phyloP scores from a whole-genome alignment of 2,888 invertebrate genomes.

The Tetramorium bicarinatum region DNA sequence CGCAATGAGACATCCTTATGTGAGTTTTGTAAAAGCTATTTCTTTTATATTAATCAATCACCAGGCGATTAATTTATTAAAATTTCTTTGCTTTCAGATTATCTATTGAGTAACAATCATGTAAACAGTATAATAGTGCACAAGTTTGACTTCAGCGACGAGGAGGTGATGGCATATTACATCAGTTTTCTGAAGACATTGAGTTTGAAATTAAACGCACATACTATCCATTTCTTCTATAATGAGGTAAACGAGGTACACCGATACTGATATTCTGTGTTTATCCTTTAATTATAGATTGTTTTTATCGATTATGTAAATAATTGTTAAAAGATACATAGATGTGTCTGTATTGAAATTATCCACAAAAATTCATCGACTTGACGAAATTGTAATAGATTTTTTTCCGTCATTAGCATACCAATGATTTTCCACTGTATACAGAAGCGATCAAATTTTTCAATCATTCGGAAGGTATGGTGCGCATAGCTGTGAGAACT shows the following conservation, averaged over 20 bases:
- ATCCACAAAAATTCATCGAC: background rate
- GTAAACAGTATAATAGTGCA: constrained; percentile 99
- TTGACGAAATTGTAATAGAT: constrained; percentile 61
- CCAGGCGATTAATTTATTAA: constrained; percentile 99
- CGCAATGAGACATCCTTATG: constrained; percentile 99
- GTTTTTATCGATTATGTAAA: background rate
- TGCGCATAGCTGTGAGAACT: constrained; percentile 98
- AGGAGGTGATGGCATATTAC: constrained; percentile 99
- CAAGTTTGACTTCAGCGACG: constrained; percentile 99
- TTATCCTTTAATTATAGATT: constrained; percentile 54
- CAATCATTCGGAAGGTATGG: constrained; percentile 99
- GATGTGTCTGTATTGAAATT: background rate
- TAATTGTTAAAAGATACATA: background rate
- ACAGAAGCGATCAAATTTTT: constrained; percentile 99
- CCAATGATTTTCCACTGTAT: constrained; percentile 99
- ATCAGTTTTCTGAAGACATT: constrained; percentile 99
- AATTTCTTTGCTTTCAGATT: constrained; percentile 94
- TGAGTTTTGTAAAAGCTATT: constrained; percentile 96
- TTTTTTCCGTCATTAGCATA: constrained; percentile 89
- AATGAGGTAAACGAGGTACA: constrained; percentile 93
- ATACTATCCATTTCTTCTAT: constrained; percentile 99
- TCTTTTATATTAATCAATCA: constrained; percentile 99
- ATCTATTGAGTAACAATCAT: constrained; percentile 99
- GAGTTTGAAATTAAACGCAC: constrained; percentile 98
- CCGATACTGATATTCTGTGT: constrained; percentile 68